Conservation (phyloP, 2,888 invertebrate species). For the Andrena minutula region DNA sequence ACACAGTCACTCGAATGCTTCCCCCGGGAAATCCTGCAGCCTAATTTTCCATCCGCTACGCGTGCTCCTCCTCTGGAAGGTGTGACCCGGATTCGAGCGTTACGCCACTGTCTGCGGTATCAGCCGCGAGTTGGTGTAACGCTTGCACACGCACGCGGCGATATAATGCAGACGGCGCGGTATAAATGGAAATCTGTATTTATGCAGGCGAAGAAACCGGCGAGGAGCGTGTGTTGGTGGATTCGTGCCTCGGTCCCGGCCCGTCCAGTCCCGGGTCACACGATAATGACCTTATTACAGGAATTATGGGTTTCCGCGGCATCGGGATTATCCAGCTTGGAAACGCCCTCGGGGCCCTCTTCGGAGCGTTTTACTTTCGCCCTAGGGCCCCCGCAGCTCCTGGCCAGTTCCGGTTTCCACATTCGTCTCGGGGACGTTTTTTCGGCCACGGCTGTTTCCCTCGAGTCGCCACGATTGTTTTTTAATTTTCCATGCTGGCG, state of each 20-base stretch:
- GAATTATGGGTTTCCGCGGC: conserved; percentile 69
- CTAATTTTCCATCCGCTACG: background rate
- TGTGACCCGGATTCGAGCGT: conserved; percentile 53
- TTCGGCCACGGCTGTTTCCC: background rate
- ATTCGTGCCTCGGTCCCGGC: conserved; percentile 38
- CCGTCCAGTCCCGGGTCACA: conserved; percentile 66
- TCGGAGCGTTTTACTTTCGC: conserved; percentile 49
- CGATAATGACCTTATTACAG: conserved; percentile 75
- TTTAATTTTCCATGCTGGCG: background rate
- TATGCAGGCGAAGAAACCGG: conserved; percentile 51
- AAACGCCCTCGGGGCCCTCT: conserved; percentile 45
- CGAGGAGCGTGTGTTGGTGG: conserved; percentile 2
- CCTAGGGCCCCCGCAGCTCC: conserved; percentile 6
- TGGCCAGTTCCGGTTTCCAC: conserved; percentile 51
- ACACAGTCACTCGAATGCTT: background rate
- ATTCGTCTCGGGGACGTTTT: conserved; percentile 12
- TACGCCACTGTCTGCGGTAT: conserved; percentile 61
- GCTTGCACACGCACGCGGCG: conserved; percentile 3
- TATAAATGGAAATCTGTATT: conserved; percentile 67
- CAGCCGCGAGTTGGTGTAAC: conserved; percentile 41
- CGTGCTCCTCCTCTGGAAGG: background rate
- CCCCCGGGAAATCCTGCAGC: background rate
- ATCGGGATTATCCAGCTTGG: conserved; percentile 58
- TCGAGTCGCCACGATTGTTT: no score
- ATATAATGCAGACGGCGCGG: conserved; percentile 18